phyloP scores from a whole-genome alignment of 2,888 invertebrate species.

The Lasioglossum oenotherae region DNA sequence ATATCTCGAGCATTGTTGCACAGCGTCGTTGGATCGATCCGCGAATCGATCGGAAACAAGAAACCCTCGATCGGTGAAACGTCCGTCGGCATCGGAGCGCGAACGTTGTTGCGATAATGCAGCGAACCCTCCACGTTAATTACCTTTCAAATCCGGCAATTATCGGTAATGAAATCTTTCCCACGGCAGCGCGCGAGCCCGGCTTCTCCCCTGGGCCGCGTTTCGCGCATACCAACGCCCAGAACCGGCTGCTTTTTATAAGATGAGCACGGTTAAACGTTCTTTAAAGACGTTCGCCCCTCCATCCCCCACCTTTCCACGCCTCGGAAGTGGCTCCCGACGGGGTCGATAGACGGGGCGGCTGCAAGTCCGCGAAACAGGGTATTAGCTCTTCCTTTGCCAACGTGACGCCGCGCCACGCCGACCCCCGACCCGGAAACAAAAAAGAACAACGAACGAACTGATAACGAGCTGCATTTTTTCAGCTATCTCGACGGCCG shows the following conservation, averaged over 20 bases:
- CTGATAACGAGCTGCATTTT: constrained; percentile 3
- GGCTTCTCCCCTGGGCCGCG: background rate
- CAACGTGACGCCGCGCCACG: background rate
- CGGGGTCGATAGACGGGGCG: constrained; percentile 25
- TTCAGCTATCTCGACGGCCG: background rate
- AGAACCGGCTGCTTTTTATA: constrained; percentile 31
- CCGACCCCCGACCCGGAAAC: background rate
- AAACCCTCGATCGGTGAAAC: constrained; percentile 3
- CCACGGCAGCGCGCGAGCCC: background rate
- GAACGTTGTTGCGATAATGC: background rate
- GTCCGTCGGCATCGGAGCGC: background rate
- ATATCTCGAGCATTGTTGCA: background rate
- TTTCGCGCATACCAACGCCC: constrained; percentile 37
- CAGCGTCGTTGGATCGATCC: background rate
- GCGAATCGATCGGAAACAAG: background rate
- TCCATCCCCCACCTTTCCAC: background rate
- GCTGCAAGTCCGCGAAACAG: constrained; percentile 37
- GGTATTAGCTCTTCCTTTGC: constrained; percentile 44
- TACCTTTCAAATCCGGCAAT: constrained; percentile 28
- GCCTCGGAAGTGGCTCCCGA: background rate
- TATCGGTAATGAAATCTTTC: constrained; percentile 45
- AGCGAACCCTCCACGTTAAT: constrained; percentile 10
- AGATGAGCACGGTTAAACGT: constrained; percentile 56
- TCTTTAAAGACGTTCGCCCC: constrained; percentile 48
- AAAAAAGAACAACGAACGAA: background rate